Conservation (phyloP, 2,113 vertebrate genomes). For the Megalops atlanticus region DNA sequence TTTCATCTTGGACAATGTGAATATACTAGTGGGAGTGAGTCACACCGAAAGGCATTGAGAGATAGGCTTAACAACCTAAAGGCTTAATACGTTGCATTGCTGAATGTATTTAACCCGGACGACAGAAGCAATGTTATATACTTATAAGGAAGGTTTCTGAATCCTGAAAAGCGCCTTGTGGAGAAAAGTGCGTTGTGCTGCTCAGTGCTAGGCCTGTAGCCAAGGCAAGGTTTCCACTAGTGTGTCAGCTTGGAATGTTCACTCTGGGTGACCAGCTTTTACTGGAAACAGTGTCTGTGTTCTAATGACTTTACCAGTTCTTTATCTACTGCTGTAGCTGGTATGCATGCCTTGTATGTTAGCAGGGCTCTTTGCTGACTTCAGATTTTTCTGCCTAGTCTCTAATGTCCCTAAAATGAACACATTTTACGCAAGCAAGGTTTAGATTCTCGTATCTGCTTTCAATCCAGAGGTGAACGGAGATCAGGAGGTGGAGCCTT, state of each 20-base stretch:
- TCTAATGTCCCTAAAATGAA: too few relatives aligned
- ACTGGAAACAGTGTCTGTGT: background rate
- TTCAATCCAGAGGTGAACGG: too few relatives aligned
- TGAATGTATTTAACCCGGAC: background rate
- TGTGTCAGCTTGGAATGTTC: background rate
- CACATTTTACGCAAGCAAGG: too few relatives aligned
- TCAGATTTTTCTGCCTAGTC: too few relatives aligned
- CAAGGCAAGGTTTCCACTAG: conserved; percentile 14
- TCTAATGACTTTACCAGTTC: background rate
- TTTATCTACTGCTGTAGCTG: background rate
- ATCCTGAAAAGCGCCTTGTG: too few relatives aligned
- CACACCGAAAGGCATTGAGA: background rate
- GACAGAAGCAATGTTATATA: background rate
- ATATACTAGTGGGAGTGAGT: too few relatives aligned
- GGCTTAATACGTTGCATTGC: background rate
- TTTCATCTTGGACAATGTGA: too few relatives aligned
- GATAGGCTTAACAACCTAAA: background rate
- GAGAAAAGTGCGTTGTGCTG: background rate
- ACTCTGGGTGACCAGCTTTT: background rate
- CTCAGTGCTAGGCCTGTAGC: conserved; percentile 2
- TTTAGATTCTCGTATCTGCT: too few relatives aligned
- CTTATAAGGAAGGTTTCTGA: background rate
- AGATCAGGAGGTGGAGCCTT: too few relatives aligned
- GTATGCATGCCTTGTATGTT: background rate
- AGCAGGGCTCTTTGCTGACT: background rate